A percentile compares a stretch with the other conserved stretches of the same genome.
These are phyloP conservation scores for Edolisoma coerulescens DNA, from an alignment of 2,113 vertebrate genomes.

Conservation along the genomic window DNA sequence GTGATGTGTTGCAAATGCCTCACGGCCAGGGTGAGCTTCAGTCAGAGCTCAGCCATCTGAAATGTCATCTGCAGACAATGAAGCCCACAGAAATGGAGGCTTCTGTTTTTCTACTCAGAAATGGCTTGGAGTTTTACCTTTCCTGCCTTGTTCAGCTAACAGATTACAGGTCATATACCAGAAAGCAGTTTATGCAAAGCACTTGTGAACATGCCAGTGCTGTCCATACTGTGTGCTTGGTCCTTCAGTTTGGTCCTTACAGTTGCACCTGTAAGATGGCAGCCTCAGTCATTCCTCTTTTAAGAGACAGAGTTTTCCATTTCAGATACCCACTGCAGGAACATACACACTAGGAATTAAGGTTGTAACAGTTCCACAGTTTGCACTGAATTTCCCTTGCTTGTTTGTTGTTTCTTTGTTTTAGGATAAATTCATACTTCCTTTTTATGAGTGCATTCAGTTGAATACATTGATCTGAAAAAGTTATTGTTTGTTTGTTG, in stretches of 20 bases:
- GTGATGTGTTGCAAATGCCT: not conserved
- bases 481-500: not conserved
- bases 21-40: not conserved
- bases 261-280: not conserved
- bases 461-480: not conserved
- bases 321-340: not conserved
- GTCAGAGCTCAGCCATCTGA: not conserved
- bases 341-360: not conserved
- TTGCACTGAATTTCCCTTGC: constrained; percentile 22
- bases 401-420: not conserved
- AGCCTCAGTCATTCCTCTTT: not conserved
- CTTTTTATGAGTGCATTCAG: not conserved
- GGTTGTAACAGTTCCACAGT: not conserved
- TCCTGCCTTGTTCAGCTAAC: not conserved
- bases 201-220: not conserved
- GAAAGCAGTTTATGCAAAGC: not conserved
- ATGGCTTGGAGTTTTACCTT: not conserved
- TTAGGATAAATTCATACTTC: constrained; percentile 1
- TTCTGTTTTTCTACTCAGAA: not conserved
- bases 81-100: not conserved
- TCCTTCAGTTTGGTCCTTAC: not conserved
- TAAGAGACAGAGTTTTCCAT: constrained; percentile 29
- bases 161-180: not conserved
- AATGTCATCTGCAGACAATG: not conserved
- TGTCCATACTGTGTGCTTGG: not conserved